Evolutionary conservation across 2,888 invertebrate genomes (phyloP).

Genomic region (Frankliniella intonsa): DNA sequence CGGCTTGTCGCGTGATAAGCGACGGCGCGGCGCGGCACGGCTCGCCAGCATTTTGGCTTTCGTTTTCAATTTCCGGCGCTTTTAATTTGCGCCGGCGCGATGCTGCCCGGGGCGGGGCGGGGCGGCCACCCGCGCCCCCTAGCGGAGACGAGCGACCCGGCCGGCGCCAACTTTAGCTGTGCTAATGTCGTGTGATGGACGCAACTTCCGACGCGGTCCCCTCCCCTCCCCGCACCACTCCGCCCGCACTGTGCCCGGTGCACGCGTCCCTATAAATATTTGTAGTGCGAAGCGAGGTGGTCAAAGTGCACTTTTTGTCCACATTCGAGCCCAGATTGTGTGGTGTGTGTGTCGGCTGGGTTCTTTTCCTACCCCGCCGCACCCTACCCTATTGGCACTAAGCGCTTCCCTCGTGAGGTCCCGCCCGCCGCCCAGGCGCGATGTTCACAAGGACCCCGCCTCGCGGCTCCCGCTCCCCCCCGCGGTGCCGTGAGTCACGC

Average conservation of each 20-base stretch:
- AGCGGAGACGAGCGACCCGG: neutral
- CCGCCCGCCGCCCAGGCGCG: no score
- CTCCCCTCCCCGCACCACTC: neutral
- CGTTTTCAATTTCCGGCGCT: constrained; percentile 6
- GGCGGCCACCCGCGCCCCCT: neutral
- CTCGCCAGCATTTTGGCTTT: neutral
- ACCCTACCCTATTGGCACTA: no score
- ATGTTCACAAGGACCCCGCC: no score
- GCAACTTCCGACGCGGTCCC: neutral
- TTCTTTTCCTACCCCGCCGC: no score
- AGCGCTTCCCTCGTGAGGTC: no score
- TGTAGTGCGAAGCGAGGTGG: no score
- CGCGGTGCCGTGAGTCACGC: no score
- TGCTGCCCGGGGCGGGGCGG: neutral
- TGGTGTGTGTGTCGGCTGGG: no score
- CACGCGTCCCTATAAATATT: no score
- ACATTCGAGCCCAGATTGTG: no score
- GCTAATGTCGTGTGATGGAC: neutral
- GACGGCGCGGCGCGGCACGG: neutral
- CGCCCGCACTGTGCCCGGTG: neutral
- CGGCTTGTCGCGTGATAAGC: neutral
- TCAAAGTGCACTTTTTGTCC: no score
- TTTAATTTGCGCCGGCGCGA: neutral
- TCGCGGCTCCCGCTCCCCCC: no score
- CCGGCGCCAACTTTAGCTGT: neutral